Percentiles rank a stretch among this genome's conserved stretches.
These are phyloP conservation scores for Scophthalmus maximus DNA, from an alignment of 2,113 vertebrate genomes.

Conservation along the genomic window DNA sequence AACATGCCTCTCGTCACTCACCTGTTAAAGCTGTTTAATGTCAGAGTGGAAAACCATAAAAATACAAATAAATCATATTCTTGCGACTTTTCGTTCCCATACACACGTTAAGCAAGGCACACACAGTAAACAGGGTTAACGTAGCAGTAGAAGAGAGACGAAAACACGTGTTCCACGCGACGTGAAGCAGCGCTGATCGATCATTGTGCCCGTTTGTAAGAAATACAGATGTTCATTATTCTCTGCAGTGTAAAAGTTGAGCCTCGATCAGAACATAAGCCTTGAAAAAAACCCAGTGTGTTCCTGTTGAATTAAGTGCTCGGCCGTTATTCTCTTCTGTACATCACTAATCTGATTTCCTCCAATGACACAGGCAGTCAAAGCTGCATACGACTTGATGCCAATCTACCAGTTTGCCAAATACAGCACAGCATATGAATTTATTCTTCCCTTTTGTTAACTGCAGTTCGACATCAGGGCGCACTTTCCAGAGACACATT, in stretches of 20 bases:
- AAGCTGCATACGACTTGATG: no score
- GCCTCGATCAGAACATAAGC: background rate
- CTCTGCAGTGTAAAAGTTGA: constrained; percentile 4
- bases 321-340: background rate
- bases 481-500: background rate
- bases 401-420: constrained; percentile 48
- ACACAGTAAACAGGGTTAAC: constrained; percentile 48
- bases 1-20: constrained; percentile 17
- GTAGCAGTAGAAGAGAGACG: background rate
- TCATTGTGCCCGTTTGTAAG: constrained; percentile 20
- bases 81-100: constrained; percentile 36
- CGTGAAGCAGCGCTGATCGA: constrained; percentile 1
- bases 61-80: background rate
- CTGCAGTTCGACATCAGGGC: background rate
- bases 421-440: constrained; percentile 27
- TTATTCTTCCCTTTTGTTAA: background rate
- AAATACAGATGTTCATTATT: constrained; percentile 8
- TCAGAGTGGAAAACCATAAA: constrained; percentile 39
- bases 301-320: constrained; percentile 1
- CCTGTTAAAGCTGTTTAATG: constrained; percentile 59
- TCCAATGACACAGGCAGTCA: constrained; percentile 1
- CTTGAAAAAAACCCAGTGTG: background rate
- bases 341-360: background rate
- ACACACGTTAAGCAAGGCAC: constrained; percentile 45
- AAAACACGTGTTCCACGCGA: background rate